Evolutionary conservation across 2,797 vertebrate species (phyloP), one percentile per base, ranked within the genome.

Genomic region (Botia kubotai): DNA sequence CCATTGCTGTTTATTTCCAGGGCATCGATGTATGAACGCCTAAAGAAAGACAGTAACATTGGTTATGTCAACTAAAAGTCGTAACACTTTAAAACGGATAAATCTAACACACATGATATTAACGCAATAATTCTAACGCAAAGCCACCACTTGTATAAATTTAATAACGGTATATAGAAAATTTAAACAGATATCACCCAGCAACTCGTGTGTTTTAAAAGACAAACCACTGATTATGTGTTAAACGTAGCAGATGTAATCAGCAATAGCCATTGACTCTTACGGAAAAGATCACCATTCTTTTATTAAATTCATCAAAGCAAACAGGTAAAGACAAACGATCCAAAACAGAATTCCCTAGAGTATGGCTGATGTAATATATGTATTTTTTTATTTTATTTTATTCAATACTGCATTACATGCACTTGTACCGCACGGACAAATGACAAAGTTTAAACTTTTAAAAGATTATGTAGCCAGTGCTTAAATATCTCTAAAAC

Each of bases 1-100:
- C 39, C 21, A 57, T 74, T 26, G 62, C 29, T 17, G 39, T 33
- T 81, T 50, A 57, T 69, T 46, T 57, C 46, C 77, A 52, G 39
- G n/a, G 13, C 13, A 52, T 2, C 0, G 50, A 36, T 17, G 48
- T 29, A 10, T 4, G 39, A 23, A 46, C 14, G 57, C 36, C 77
- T 79, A 14, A 55, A 65, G 19, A 71, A 14, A 79, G 19, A 79
- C 3, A 63, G 10, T 39, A 23, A 10, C 7, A 39, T 16, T 13
- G 16, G 8, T 63, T 23, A 62, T n/a, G 36, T 19, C 11, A 16
- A 4, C 23, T n/a, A 77, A 66, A 77, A 36, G 23, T 12, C 60
- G 2, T 19, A 12, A 11, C 36, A 77, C 50, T 2, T 26, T n/a
- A 16, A 11, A 2, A 26, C 13, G 12, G 39, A n/a, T n/a, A 52